A percentile compares a stretch with the other conserved stretches of the same genome.
Evolutionary conservation across 2,888 invertebrate species (phyloP).

Genomic region (Homarus gammarus): DNA sequence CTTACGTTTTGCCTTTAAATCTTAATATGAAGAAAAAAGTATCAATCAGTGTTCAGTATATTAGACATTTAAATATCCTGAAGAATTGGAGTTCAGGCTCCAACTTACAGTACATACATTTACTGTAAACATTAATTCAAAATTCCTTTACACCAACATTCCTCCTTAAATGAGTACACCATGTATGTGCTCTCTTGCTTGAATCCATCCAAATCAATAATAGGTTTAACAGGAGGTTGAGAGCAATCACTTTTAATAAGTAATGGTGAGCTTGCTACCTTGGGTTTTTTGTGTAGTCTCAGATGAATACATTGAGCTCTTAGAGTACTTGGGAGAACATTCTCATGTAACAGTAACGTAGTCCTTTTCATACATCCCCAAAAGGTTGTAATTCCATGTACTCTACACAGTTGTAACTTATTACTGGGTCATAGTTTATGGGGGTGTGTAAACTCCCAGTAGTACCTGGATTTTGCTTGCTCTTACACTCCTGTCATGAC

Average conservation of each 20-base stretch:
- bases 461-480: conserved; percentile 17
- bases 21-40: background rate
- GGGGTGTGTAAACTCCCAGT: background rate
- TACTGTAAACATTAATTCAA: background rate
- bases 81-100: background rate
- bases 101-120: conserved; percentile 7
- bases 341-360: background rate
- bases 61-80: conserved; percentile 18
- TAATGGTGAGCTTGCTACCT: background rate
- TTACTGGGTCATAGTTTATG: background rate
- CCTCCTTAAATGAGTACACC: conserved; percentile 6
- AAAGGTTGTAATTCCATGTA: background rate
- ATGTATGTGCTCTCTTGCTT: conserved; percentile 30
- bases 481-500: conserved; percentile 29
- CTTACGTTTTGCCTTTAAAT: background rate
- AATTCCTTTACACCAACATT: background rate
- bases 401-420: background rate
- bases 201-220: conserved; percentile 54
- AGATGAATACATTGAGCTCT: background rate
- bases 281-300: background rate
- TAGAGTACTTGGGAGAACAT: background rate
- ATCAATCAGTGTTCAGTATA: conserved; percentile 33
- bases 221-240: conserved; percentile 24
- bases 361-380: background rate
- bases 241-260: conserved; percentile 8